These are phyloP conservation scores for Loripinus fragilis DNA, from an alignment of 2,888 invertebrate species.

Conservation along the genomic window DNA sequence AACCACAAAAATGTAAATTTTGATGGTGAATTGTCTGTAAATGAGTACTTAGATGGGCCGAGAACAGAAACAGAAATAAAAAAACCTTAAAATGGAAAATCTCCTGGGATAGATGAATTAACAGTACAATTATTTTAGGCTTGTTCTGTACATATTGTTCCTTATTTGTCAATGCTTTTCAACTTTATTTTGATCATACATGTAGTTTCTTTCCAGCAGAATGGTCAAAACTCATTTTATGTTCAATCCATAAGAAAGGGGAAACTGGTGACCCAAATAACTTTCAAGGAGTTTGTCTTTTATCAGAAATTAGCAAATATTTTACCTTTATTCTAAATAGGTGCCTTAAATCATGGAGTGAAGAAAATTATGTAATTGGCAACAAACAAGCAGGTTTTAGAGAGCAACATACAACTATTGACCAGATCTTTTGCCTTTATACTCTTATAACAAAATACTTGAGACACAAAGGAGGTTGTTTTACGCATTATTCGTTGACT, in stretches of 20 bases:
- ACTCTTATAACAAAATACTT: slow-evolving; percentile 11
- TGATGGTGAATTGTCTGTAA: background rate
- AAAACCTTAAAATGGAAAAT: background rate
- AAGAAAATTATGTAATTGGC: background rate
- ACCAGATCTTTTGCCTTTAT: background rate
- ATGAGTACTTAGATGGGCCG: background rate
- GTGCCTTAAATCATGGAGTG: background rate
- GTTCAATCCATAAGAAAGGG: slow-evolving; percentile 5
- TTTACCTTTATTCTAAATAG: slow-evolving; percentile 1
- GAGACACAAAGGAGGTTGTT: slow-evolving; percentile 5
- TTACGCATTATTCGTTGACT: slow-evolving; percentile 4
- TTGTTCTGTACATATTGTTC: background rate
- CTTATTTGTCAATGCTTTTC: background rate
- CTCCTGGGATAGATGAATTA: slow-evolving; percentile 4
- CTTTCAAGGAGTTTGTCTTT: background rate
- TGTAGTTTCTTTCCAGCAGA: background rate
- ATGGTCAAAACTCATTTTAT: slow-evolving; percentile 8
- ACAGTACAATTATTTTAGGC: background rate
- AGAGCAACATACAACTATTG: background rate
- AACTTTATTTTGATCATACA: background rate
- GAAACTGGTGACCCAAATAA: background rate
- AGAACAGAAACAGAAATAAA: background rate
- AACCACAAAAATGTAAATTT: background rate
- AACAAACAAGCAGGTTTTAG: slow-evolving; percentile 1
- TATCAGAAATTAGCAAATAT: background rate